Percentiles rank a stretch among this genome's conserved stretches.
Evolutionary conservation across 92 coral and sea anemone genomes (phyloP).

Genomic region (Plumapathes pennacea): DNA sequence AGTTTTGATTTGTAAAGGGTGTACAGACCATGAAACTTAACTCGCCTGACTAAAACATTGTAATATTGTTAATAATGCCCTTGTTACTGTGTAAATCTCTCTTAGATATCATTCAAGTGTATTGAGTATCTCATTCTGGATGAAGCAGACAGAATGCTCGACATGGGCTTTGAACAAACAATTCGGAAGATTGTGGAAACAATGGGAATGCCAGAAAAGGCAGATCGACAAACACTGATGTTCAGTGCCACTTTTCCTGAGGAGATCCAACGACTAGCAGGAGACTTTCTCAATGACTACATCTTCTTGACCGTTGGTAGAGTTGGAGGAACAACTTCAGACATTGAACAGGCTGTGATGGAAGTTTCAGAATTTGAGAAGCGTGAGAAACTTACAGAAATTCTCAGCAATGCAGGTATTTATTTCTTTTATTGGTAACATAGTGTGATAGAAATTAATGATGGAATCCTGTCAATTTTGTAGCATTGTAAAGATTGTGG

Average conservation of each 20-base stretch:
- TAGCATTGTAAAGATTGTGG: not conserved
- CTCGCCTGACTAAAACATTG: constrained; percentile 5
- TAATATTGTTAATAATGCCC: too few species aligned
- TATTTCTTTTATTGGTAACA: not conserved
- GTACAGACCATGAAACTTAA: not conserved
- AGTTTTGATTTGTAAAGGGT: not conserved
- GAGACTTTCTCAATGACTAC: constrained; percentile 89
- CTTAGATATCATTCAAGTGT: constrained; percentile 55
- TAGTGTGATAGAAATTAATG: not conserved
- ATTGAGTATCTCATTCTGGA: constrained; percentile 85
- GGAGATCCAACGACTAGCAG: constrained; percentile 85
- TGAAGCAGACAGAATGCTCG: constrained; percentile 97
- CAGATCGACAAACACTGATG: constrained; percentile 89
- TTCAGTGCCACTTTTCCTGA: constrained; percentile 99
- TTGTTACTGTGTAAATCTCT: not conserved
- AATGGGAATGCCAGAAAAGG: constrained; percentile 80
- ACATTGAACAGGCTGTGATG: constrained; percentile 83
- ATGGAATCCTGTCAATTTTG: not conserved
- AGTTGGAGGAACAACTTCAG: constrained; percentile 97
- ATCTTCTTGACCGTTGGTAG: constrained; percentile 95
- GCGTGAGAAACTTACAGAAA: constrained; percentile 82
- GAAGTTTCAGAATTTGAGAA: constrained; percentile 92
- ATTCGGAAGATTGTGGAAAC: constrained; percentile 75
- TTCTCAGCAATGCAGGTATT: constrained; percentile 85
- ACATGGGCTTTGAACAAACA: constrained; percentile 91